Percentiles rank a stretch among this genome's conserved stretches.
phyloP scores from a whole-genome alignment of 2,113 vertebrate genomes.

The Pelobates fuscus region DNA sequence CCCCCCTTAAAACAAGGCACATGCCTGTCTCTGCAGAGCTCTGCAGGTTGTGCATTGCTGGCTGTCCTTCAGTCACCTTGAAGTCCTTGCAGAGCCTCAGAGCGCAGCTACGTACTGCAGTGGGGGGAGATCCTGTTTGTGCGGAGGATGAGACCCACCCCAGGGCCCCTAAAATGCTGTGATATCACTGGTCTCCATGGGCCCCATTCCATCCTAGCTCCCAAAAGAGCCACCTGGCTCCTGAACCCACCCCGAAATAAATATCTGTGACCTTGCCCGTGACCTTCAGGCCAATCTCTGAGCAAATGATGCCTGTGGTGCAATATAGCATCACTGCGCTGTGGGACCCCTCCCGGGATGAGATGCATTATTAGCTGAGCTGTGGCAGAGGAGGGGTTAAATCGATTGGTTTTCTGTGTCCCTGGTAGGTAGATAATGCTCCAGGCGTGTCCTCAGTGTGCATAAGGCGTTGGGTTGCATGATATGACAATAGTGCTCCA shows the following conservation, averaged over 20 bases:
- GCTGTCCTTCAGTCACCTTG: conserved; percentile 27
- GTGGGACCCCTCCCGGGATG: not conserved
- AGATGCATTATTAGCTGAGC: not conserved
- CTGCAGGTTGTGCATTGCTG: not conserved
- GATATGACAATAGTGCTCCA: too few species aligned
- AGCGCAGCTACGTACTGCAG: not conserved
- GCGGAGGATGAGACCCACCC: too few species aligned
- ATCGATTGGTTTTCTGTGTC: not conserved
- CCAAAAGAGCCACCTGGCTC: too few species aligned
- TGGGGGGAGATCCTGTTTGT: not conserved
- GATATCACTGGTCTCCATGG: not conserved
- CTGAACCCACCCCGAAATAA: too few species aligned
- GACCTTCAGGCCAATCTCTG: too few species aligned
- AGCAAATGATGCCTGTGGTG: too few species aligned
- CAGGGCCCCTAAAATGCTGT: not conserved
- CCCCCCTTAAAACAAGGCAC: not conserved
- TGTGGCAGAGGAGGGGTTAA: not conserved
- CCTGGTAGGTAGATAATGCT: not conserved
- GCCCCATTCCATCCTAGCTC: too few species aligned
- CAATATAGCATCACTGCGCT: too few species aligned
- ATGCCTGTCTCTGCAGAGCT: too few species aligned
- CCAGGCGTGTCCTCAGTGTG: not conserved
- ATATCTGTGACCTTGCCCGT: too few species aligned
- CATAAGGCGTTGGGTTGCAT: not conserved
- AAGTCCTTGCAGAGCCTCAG: not conserved